Conservation (phyloP, 35 echinoderm and acorn worm species). For the Heliocidaris tuberculata region DNA sequence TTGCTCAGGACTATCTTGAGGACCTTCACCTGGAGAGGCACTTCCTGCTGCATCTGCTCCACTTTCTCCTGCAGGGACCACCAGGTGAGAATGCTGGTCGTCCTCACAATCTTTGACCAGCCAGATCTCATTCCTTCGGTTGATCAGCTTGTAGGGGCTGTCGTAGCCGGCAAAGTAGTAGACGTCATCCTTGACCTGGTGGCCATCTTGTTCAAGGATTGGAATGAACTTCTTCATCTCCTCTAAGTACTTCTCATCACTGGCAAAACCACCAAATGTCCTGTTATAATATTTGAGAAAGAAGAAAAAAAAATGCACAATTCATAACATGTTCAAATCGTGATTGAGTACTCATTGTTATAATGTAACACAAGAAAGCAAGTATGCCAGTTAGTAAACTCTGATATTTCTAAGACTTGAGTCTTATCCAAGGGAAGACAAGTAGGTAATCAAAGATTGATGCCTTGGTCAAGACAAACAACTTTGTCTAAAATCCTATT, state of each 20-base stretch:
- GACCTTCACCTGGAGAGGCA: not conserved
- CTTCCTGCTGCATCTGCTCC: not conserved
- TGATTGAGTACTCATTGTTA: too few relatives aligned
- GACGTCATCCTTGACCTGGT: conserved; percentile 51
- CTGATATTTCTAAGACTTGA: too few relatives aligned
- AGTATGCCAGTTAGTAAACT: too few relatives aligned
- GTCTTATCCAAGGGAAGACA: too few relatives aligned
- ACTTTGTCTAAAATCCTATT: too few relatives aligned
- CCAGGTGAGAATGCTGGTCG: not conserved
- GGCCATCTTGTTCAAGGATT: conserved; percentile 52
- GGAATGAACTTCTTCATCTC: conserved; percentile 51
- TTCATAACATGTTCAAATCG: too few relatives aligned
- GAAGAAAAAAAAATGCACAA: not conserved
- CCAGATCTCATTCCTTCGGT: conserved; percentile 81
- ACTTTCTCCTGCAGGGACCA: conserved; percentile 2
- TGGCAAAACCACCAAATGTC: conserved; percentile 64
- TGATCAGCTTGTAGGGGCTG: conserved; percentile 75
- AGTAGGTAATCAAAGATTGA: too few relatives aligned
- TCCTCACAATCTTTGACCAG: conserved; percentile 59
- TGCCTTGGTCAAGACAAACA: too few relatives aligned
- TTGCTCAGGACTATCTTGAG: not conserved
- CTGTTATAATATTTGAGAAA: conserved; percentile 37
- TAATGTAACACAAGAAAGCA: too few relatives aligned
- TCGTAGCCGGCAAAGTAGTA: conserved; percentile 77
- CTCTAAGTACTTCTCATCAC: conserved; percentile 57